phyloP scores from a whole-genome alignment of 2,888 invertebrate species.

The Blastobasis lacticolella region DNA sequence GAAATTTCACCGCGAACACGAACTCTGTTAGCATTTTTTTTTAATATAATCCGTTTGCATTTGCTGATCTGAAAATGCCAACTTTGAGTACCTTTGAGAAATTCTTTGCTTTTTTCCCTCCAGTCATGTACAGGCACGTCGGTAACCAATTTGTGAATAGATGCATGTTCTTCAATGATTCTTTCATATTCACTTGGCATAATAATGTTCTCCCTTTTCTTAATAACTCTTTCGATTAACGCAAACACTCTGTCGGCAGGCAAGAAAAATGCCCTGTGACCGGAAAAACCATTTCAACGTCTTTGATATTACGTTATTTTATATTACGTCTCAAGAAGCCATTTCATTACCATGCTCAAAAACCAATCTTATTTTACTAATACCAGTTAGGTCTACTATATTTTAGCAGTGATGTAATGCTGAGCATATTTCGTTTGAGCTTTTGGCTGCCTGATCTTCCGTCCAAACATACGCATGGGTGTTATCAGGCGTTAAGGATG shows the following conservation, averaged over 20 bases:
- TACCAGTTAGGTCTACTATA: neutral
- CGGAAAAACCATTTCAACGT: neutral
- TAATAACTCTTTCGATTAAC: constrained; percentile 5
- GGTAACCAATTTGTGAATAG: constrained; percentile 3
- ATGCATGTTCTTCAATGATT: constrained; percentile 4
- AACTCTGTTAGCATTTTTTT: constrained; percentile 1
- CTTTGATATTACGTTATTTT: neutral
- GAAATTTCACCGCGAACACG: constrained; percentile 4
- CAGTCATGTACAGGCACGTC: constrained; percentile 1
- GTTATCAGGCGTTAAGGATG: neutral
- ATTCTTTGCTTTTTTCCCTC: neutral
- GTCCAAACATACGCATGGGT: neutral
- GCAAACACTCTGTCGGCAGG: constrained; percentile 7
- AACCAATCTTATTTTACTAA: neutral
- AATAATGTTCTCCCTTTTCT: constrained; percentile 4
- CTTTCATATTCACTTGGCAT: constrained; percentile 3
- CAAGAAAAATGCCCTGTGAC: constrained; percentile 1
- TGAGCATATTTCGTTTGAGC: neutral
- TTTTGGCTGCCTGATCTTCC: neutral
- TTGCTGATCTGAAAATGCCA: constrained; percentile 2
- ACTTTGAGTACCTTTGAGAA: neutral
- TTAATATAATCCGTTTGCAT: constrained; percentile 4
- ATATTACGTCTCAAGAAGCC: neutral
- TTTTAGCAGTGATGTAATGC: constrained; percentile 6
- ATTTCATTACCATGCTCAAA: neutral